Percentiles rank a stretch among this genome's conserved stretches.
These are phyloP conservation scores for Microctonus brassicae DNA, from an alignment of 2,888 invertebrate species.

Conservation along the genomic window DNA sequence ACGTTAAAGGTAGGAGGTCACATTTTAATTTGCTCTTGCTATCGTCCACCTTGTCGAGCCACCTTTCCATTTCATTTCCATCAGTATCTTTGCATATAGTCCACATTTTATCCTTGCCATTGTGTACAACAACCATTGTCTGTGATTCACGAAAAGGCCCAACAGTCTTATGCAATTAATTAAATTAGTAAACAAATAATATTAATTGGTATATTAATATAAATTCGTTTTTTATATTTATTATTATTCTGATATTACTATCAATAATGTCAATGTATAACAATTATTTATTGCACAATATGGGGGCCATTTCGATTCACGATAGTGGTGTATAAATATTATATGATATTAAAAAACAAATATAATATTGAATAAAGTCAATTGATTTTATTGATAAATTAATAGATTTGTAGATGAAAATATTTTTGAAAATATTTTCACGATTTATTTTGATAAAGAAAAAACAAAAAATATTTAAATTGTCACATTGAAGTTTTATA, in stretches of 20 bases:
- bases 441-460: no score
- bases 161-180: no score
- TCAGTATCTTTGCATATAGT: constrained; percentile 18
- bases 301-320: background rate
- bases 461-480: no score
- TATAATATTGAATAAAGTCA: no score
- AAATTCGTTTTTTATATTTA: no score
- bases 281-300: background rate
- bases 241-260: background rate
- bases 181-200: no score
- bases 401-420: background rate
- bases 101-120: constrained; percentile 22
- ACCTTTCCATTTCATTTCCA: constrained; percentile 34
- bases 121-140: constrained; percentile 1
- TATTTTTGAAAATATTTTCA: no score
- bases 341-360: background rate
- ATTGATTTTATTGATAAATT: background rate
- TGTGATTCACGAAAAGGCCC: background rate
- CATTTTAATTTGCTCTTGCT: constrained; percentile 29
- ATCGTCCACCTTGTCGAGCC: constrained; percentile 29
- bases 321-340: background rate
- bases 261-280: background rate
- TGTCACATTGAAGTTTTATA: no score
- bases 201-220: no score
- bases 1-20: constrained; percentile 83